These are phyloP conservation scores for Neosilurus mollespiculum DNA, from an alignment of 2,797 vertebrate genomes.

Conservation along the genomic window DNA sequence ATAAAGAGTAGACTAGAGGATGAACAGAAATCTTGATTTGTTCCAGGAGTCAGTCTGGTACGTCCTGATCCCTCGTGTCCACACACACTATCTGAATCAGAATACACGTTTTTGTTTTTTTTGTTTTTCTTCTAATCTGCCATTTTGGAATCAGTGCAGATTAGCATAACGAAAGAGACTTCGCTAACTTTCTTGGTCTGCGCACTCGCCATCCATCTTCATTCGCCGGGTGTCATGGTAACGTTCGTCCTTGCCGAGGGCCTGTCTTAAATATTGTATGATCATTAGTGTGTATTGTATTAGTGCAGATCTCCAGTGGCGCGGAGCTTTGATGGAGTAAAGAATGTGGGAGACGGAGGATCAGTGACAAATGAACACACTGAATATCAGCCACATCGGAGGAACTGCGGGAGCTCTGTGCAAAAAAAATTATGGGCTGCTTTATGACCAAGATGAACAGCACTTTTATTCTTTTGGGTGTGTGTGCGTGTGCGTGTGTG, in stretches of 20 bases:
- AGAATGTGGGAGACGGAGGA: slow-evolving; percentile 1
- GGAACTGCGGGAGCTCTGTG: background rate
- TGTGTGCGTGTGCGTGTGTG: background rate
- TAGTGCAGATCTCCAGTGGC: slow-evolving; percentile 28
- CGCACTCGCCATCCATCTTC: slow-evolving; percentile 27
- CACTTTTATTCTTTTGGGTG: background rate
- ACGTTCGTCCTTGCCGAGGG: slow-evolving; percentile 51
- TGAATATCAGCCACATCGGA: background rate
- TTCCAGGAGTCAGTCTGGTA: background rate
- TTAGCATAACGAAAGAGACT: slow-evolving; percentile 23
- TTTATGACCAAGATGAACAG: slow-evolving; percentile 17
- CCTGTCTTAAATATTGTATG: slow-evolving; percentile 45
- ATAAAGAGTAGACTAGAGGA: background rate
- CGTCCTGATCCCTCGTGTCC: background rate
- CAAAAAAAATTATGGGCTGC: background rate
- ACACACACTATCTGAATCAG: background rate
- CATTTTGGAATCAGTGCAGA: slow-evolving; percentile 43
- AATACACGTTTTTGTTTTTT: slow-evolving; percentile 8
- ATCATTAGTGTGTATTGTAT: slow-evolving; percentile 51
- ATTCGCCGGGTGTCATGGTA: slow-evolving; percentile 46
- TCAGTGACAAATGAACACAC: background rate
- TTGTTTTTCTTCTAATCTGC: slow-evolving; percentile 23
- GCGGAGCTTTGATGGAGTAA: slow-evolving; percentile 15
- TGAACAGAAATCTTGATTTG: background rate
- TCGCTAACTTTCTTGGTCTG: slow-evolving; percentile 39